These are phyloP conservation scores for Telenomus remus DNA, from an alignment of 1,140 invertebrate genomes.

Conservation along the genomic window DNA sequence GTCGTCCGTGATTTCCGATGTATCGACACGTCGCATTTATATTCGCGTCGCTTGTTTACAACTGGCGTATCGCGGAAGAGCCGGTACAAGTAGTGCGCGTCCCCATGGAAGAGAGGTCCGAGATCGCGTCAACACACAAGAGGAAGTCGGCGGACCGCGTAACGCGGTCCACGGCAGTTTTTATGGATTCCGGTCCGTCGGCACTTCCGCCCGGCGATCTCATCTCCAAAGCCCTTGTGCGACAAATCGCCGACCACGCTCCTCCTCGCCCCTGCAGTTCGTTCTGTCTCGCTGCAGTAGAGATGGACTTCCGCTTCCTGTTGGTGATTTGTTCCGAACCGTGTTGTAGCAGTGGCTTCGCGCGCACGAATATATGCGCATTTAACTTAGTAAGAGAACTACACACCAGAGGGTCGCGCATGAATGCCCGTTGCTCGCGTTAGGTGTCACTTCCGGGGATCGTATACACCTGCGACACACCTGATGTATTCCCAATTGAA, in stretches of 20 bases:
- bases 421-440: slow-evolving; percentile 34
- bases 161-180: slow-evolving; percentile 61
- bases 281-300: slow-evolving; percentile 64
- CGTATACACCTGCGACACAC: slow-evolving; percentile 50
- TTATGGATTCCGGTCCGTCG: slow-evolving; percentile 65
- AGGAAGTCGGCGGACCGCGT: slow-evolving; percentile 57
- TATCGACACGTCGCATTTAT: slow-evolving; percentile 49
- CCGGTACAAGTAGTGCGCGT: slow-evolving; percentile 50
- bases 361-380: slow-evolving; percentile 31
- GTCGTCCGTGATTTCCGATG: slow-evolving; percentile 19
- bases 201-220: slow-evolving; percentile 63
- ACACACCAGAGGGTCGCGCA: slow-evolving; percentile 38
- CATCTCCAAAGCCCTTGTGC: slow-evolving; percentile 59
- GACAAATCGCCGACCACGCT: slow-evolving; percentile 16
- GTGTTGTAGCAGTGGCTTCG: slow-evolving; percentile 24
- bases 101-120: slow-evolving; percentile 29
- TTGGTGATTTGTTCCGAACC: slow-evolving; percentile 57
- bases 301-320: slow-evolving; percentile 61
- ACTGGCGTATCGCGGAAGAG: slow-evolving; percentile 39
- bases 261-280: slow-evolving; percentile 23
- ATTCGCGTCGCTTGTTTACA: slow-evolving; percentile 49
- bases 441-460: slow-evolving; percentile 58
- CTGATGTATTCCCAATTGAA: slow-evolving; percentile 37
- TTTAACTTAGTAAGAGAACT: slow-evolving; percentile 37
- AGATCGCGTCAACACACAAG: slow-evolving; percentile 35